These are phyloP conservation scores for Parnassius orleans DNA, from an alignment of 2,888 invertebrate species.

Conservation along the genomic window DNA sequence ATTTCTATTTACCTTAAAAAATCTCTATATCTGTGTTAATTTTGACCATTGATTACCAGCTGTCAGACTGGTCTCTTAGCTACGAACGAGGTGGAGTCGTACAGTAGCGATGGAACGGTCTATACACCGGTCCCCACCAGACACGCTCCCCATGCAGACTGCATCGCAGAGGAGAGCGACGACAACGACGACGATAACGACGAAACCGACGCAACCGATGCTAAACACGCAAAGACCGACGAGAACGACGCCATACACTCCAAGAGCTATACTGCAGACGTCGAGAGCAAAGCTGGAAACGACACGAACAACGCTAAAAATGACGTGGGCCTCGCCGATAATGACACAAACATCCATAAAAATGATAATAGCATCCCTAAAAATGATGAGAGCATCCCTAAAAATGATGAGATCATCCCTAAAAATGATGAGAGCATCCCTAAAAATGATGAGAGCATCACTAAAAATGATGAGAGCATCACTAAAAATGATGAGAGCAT, in stretches of 20 bases:
- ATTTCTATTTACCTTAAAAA: no score
- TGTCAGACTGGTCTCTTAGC: slow-evolving; percentile 84
- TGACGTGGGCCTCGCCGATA: no score
- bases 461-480: no score
- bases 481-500: not conserved
- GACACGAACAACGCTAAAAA: no score
- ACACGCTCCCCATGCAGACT: slow-evolving; percentile 55
- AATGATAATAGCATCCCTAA: no score
- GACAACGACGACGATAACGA: slow-evolving; percentile 30
- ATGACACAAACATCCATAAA: no score
- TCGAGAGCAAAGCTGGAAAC: not conserved
- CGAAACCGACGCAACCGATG: slow-evolving; percentile 7
- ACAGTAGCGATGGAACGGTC: slow-evolving; percentile 39
- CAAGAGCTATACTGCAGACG: not conserved
- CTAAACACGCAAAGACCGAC: slow-evolving; percentile 12
- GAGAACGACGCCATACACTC: slow-evolving; percentile 2
- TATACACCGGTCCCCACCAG: slow-evolving; percentile 48
- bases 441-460: no score
- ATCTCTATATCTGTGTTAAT: no score
- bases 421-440: not conserved
- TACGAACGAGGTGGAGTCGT: slow-evolving; percentile 83
- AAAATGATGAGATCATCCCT: not conserved
- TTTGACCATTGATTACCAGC: slow-evolving; percentile 54
- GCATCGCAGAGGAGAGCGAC: slow-evolving; percentile 66
- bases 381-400: no score